These are phyloP conservation scores for Dryocosmus kuriphilus DNA, from an alignment of 2,888 invertebrate genomes.

Conservation along the genomic window DNA sequence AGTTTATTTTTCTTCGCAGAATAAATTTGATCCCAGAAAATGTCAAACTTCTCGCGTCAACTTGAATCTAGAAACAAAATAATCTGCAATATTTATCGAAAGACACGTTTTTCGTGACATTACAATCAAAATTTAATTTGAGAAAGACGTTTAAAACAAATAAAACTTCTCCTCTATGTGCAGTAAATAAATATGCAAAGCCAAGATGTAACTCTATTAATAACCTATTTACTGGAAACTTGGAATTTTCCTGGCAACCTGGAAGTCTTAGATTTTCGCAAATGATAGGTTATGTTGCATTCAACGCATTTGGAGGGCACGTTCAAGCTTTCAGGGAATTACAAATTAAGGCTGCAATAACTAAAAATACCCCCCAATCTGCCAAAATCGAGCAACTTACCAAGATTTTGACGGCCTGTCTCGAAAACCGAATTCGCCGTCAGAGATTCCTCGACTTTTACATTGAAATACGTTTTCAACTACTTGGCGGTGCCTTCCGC, in stretches of 20 bases:
- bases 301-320: background rate
- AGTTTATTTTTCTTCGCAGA: background rate
- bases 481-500: constrained; percentile 81
- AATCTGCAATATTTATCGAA: background rate
- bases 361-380: background rate
- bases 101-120: too few species aligned
- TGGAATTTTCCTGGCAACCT: too few species aligned
- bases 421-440: constrained; percentile 87
- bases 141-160: too few species aligned
- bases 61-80: background rate
- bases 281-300: constrained; percentile 27
- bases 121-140: too few species aligned
- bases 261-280: too few species aligned
- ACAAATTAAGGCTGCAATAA: background rate
- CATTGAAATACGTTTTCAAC: constrained; percentile 81
- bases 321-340: background rate
- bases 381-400: constrained; percentile 74
- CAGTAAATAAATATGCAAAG: too few species aligned
- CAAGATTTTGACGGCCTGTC: constrained; percentile 82
- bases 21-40: background rate
- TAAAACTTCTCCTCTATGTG: too few species aligned
- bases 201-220: too few species aligned
- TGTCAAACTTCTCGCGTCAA: background rate
- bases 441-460: constrained; percentile 85
- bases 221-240: too few species aligned